Conservation (phyloP, 2,888 invertebrate species). For the Tetranychus piercei region DNA sequence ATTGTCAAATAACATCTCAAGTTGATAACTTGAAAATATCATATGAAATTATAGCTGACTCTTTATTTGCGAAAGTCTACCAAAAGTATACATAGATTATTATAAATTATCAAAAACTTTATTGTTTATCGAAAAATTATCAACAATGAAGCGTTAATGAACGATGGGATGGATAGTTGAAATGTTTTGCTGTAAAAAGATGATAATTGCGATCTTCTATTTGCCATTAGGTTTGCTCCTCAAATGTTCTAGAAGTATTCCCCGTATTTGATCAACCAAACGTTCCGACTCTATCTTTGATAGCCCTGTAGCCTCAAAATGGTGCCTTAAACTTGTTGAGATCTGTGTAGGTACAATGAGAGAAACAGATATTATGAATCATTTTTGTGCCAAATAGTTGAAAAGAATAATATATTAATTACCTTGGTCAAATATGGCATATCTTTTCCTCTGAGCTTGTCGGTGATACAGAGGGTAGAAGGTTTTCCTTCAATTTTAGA, state of each 20-base stretch:
- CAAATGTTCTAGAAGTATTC: neutral
- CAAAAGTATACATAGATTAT: no score
- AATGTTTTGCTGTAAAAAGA: no score
- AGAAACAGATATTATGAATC: neutral
- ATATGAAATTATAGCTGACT: no score
- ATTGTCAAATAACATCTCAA: no score
- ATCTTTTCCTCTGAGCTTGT: constrained; percentile 13
- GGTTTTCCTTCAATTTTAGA: constrained; percentile 9
- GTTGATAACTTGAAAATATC: no score
- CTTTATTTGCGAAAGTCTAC: no score
- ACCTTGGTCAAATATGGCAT: constrained; percentile 20
- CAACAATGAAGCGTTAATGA: no score
- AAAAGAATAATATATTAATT: neutral
- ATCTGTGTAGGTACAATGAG: neutral
- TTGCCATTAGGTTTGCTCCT: neutral
- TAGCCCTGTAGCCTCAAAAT: constrained; percentile 8
- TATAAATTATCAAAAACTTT: no score
- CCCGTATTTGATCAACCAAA: neutral
- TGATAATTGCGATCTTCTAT: neutral
- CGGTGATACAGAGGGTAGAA: constrained; percentile 7
- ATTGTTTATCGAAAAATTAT: no score
- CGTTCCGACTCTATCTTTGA: constrained; percentile 14
- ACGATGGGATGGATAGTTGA: no score
- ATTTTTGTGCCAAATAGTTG: neutral
- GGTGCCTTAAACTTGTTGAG: constrained; percentile 8